Evolutionary conservation across 1,140 invertebrate species (phyloP), one percentile per base, ranked within the genome.

Genomic region (Drosophila insularis): DNA sequence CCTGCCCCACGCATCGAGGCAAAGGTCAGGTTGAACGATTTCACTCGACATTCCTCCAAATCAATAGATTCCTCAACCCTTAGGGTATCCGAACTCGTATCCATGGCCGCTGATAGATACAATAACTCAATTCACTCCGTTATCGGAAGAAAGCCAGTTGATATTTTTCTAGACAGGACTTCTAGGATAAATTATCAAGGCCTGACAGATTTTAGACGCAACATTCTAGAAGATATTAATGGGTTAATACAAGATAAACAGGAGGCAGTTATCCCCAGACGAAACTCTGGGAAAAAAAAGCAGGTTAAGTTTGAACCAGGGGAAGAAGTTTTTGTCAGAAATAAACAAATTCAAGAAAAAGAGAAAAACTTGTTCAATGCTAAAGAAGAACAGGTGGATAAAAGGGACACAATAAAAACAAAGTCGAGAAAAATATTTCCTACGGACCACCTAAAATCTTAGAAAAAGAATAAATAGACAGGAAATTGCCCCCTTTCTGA

Each of bases 61-160:
- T 35, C 32, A 10, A 35, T 35, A 35, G 32, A 35, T 35, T 1
- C 32, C 32, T 35, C 7, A 10, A 35, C 32, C 32, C 32, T 35
- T 6, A 35, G 32, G 4, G 32, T 35, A 35, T 35, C 32, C 1
- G 32, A 35, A 35, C 32, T 35, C 32, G 32, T 35, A 35, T 8
- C 32, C 32, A 35, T 35, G 8, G 23, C 23, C 23, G 23, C 6
- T 2, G 56, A 66, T 10, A 64, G 39, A 8, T 69, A 64, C 11
- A 69, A 64, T 0, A 69, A 58, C 1, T 50, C 50, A 21, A 5
- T 53, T 13, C 68, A 61, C 7, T 66, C 56, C 8, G 63, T 60
- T 1, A 71, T 17, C 0, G 40, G 40, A 1, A 31, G n/a, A 13
- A 64, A 37, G 11, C 54, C 67, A 3, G 43, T 35, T 1, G 56